Conservation (phyloP, 2,888 invertebrate genomes). For the Diachrysia chrysitis region DNA sequence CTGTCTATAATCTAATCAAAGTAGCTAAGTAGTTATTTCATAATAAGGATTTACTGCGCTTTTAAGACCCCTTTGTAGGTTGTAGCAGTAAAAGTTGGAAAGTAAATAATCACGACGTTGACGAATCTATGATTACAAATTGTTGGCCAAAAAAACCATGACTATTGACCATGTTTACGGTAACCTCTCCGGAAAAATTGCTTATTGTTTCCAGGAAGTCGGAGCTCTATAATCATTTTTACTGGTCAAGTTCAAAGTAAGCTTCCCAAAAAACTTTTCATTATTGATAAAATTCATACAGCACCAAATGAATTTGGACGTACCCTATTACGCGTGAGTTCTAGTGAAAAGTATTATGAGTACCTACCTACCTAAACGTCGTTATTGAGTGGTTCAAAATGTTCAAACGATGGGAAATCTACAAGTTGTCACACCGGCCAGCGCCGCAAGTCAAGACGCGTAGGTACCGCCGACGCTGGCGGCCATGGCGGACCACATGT, state of each 20-base stretch:
- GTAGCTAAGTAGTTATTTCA: no score
- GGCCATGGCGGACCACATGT: conserved; percentile 73
- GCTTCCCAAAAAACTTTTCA: not conserved
- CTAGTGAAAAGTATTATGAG: conserved; percentile 42
- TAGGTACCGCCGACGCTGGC: conserved; percentile 48
- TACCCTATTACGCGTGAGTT: conserved; percentile 3
- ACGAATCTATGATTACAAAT: not conserved
- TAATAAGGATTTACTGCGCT: no score
- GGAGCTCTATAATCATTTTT: not conserved
- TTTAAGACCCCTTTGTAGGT: no score
- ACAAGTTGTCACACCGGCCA: conserved; percentile 69
- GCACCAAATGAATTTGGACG: not conserved
- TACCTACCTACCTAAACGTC: no score
- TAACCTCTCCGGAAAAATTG: not conserved
- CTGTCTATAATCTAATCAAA: no score
- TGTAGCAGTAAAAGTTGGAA: not conserved
- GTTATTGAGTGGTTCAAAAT: conserved; percentile 66
- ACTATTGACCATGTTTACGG: not conserved
- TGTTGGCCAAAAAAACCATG: not conserved
- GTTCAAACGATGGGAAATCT: conserved; percentile 81
- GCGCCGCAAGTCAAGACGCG: conserved; percentile 51
- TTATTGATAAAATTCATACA: not conserved
- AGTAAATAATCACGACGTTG: not conserved
- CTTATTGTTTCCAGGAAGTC: not conserved
- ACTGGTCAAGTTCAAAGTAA: not conserved